These are phyloP conservation scores for Lasioglossum albipes DNA, from an alignment of 1,140 invertebrate species.

Conservation along the genomic window DNA sequence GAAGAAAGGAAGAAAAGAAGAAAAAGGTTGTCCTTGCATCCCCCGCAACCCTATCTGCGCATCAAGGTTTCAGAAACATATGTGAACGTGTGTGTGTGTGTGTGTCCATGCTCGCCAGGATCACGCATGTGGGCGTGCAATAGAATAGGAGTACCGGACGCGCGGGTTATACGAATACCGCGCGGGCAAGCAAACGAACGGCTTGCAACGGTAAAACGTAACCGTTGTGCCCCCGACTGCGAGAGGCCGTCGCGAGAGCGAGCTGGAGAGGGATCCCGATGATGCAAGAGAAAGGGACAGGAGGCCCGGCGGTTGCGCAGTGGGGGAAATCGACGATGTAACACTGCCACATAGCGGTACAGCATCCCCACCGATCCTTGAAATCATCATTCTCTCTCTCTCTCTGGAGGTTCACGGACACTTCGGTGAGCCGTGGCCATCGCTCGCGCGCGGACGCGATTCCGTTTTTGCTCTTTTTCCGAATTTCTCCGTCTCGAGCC, in stretches of 20 bases:
- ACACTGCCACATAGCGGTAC: conserved; percentile 74
- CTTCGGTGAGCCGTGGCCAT: conserved; percentile 62
- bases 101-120: conserved; percentile 1
- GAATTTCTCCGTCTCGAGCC: not conserved
- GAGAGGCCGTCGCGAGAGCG: conserved; percentile 50
- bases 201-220: conserved; percentile 72
- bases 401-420: conserved; percentile 60
- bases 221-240: conserved; percentile 70
- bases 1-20: not conserved
- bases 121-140: conserved; percentile 45
- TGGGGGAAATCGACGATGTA: conserved; percentile 63
- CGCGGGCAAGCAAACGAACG: conserved; percentile 49
- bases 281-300: conserved; percentile 47
- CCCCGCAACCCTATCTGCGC: not conserved
- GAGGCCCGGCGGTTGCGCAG: not conserved
- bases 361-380: conserved; percentile 63
- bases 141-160: conserved; percentile 50
- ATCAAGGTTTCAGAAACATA: not conserved
- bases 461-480: conserved; percentile 18
- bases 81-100: conserved; percentile 7
- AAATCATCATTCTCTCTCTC: conserved; percentile 55
- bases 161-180: conserved; percentile 52
- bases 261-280: conserved; percentile 33
- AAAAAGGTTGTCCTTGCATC: not conserved
- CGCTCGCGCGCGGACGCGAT: conserved; percentile 38